Conservation (phyloP, 2,113 vertebrate species). For the Carettochelys insculpta region DNA sequence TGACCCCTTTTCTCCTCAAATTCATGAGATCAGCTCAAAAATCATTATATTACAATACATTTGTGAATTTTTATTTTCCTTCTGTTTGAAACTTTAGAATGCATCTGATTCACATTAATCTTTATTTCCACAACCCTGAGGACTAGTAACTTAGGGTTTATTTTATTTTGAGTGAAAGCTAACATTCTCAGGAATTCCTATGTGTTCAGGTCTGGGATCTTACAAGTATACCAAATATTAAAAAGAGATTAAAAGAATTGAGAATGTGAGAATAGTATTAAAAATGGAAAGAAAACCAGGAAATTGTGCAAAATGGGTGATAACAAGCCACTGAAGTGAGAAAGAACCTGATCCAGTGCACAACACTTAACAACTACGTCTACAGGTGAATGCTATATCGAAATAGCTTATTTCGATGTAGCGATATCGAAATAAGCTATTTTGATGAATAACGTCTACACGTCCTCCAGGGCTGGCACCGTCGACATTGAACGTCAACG, state of each 20-base stretch:
- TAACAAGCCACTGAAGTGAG: not conserved
- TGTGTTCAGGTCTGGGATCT: not conserved
- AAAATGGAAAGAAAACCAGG: not conserved
- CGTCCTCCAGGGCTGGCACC: no score
- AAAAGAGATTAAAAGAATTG: not conserved
- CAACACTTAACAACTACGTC: not conserved
- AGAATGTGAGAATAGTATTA: not conserved
- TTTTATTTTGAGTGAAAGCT: not conserved
- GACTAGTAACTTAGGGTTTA: not conserved
- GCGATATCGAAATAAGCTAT: no score
- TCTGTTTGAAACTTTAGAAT: not conserved
- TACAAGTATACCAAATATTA: not conserved
- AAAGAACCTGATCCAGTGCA: not conserved
- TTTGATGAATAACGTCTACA: no score
- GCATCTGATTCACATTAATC: accelerated
- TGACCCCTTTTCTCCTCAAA: not conserved
- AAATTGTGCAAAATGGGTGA: accelerated
- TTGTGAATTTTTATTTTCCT: accelerated
- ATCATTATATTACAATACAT: not conserved
- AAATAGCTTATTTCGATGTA: no score
- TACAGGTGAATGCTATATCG: no score
- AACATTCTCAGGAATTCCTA: not conserved
- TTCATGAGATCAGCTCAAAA: not conserved
- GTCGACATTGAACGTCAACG: no score
- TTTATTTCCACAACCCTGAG: not conserved